Conservation (phyloP, 2,113 vertebrate genomes). For the Pelusios castaneus region DNA sequence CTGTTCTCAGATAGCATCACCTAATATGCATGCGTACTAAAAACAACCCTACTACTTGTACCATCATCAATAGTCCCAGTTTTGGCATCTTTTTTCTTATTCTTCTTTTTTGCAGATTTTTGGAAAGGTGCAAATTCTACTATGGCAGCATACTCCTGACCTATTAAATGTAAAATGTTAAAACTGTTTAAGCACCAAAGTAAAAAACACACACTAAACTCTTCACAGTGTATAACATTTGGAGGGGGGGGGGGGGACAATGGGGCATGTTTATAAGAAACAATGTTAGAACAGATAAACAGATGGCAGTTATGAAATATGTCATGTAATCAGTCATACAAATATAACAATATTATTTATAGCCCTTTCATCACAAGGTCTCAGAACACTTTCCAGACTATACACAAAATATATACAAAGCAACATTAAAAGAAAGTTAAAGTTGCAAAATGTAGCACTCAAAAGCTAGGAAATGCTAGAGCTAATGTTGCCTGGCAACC, state of each 20-base stretch:
- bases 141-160: constrained; percentile 95
- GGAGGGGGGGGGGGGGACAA: neutral
- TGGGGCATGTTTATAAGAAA: neutral
- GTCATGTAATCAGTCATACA: neutral
- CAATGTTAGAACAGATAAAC: neutral
- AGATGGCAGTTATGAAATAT: neutral
- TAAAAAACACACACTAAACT: neutral
- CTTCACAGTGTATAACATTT: neutral
- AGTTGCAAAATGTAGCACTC: neutral
- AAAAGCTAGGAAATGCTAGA: neutral
- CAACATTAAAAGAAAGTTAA: neutral
- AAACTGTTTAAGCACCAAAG: neutral
- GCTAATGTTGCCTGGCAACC: neutral
- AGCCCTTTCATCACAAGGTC: neutral
- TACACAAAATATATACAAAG: neutral
- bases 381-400: neutral
- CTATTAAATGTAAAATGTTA: constrained; percentile 71
- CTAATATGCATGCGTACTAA: neutral
- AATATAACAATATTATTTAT: neutral
- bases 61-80: constrained; percentile 95
- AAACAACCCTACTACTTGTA: constrained; percentile 65
- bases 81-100: constrained; percentile 96
- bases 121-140: constrained; percentile 99
- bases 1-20: neutral
- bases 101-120: constrained; percentile 97